phyloP scores from a whole-genome alignment of 2,797 vertebrate species.

The Glyptemys insculpta region DNA sequence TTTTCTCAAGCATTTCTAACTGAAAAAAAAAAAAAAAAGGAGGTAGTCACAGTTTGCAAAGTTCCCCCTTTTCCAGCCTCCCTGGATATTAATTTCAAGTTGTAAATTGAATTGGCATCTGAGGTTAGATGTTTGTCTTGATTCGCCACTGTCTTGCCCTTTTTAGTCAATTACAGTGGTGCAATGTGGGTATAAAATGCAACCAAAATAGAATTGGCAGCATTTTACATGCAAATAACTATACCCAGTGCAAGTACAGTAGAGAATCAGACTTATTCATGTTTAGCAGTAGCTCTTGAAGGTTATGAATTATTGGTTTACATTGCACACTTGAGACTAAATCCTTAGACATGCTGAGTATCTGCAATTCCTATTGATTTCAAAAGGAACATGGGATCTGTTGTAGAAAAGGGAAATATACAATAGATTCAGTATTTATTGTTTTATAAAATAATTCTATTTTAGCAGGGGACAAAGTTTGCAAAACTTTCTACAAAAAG shows the following conservation, averaged over 20 bases:
- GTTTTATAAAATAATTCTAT: not conserved
- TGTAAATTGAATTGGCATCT: not conserved
- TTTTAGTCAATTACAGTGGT: not conserved
- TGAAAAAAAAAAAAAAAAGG: not conserved
- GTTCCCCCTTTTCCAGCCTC: not conserved
- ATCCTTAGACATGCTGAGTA: not conserved
- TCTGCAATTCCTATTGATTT: constrained; percentile 12
- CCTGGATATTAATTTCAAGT: not conserved
- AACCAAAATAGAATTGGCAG: not conserved
- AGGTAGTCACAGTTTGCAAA: not conserved
- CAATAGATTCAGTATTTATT: not conserved
- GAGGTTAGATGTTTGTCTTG: not conserved
- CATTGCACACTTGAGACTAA: not conserved
- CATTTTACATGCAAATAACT: not conserved
- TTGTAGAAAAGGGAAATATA: constrained; percentile 43
- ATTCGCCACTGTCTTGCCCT: not conserved
- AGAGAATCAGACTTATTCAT: not conserved
- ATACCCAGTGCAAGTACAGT: not conserved
- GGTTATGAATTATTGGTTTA: not conserved
- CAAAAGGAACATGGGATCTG: not conserved
- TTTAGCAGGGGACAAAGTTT: not conserved
- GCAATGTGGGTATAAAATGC: not conserved
- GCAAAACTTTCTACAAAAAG: not conserved
- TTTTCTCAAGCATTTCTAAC: not conserved
- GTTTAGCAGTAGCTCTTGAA: not conserved